A percentile compares a stretch with the other conserved stretches of the same genome.
phyloP scores from a whole-genome alignment of 2,113 vertebrate species.

The Lethenteron reissneri region DNA sequence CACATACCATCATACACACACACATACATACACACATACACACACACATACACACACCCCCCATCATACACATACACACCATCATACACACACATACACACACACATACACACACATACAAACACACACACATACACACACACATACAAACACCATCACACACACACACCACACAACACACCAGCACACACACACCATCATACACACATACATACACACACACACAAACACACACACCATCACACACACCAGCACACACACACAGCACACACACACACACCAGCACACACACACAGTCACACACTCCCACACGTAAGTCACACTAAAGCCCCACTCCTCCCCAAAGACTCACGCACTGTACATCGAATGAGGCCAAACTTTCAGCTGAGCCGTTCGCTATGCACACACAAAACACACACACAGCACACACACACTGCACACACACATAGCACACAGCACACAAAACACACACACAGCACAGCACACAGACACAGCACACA shows the following conservation, averaged over 20 bases:
- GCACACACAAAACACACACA: too few species aligned
- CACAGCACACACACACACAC: not conserved
- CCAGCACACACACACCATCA: not conserved
- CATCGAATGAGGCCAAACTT: too few species aligned
- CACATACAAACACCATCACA: not conserved
- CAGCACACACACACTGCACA: too few species aligned
- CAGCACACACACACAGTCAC: not conserved
- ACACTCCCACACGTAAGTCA: not conserved
- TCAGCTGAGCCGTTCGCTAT: too few species aligned
- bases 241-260: not conserved
- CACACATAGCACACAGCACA: too few species aligned
- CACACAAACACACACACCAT: not conserved
- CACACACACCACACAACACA: not conserved
- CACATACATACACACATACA: too few species aligned
- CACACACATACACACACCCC: too few species aligned
- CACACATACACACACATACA: not conserved
- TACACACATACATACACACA: not conserved
- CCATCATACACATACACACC: not conserved
- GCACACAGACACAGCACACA: too few species aligned
- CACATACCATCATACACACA: not conserved
- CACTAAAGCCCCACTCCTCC: too few species aligned
- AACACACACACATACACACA: not conserved
- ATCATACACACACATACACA: not conserved
- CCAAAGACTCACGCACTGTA: too few species aligned
- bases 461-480: too few species aligned